These are phyloP conservation scores for Podarcis muralis DNA, from an alignment of 2,113 vertebrate species.

Conservation along the genomic window DNA sequence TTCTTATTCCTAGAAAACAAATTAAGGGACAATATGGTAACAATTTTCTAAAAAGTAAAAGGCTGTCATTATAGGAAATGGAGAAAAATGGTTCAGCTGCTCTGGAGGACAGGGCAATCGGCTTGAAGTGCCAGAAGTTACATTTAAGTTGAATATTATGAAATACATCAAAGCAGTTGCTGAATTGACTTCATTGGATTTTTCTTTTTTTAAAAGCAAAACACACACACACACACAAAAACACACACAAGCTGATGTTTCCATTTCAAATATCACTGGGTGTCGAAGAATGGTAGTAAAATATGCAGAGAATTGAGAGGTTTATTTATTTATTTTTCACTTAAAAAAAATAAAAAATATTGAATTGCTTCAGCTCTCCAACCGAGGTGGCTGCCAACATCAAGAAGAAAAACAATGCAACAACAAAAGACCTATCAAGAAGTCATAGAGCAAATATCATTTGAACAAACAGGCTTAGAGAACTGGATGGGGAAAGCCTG, in stretches of 20 bases:
- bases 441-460: background rate
- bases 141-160: background rate
- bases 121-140: background rate
- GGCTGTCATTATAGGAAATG: constrained; percentile 12
- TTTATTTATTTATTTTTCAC: background rate
- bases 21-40: constrained; percentile 20
- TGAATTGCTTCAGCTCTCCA: too few species aligned
- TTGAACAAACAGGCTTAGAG: background rate
- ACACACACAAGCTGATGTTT: background rate
- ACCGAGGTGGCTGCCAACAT: too few species aligned
- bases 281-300: background rate
- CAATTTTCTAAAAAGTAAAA: constrained; percentile 24
- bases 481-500: background rate
- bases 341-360: too few species aligned
- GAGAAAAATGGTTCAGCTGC: constrained; percentile 14
- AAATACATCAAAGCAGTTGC: background rate
- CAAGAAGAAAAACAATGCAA: background rate
- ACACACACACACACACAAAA: too few species aligned
- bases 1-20: constrained; percentile 9
- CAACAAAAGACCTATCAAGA: background rate
- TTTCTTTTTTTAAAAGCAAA: background rate
- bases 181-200: background rate
- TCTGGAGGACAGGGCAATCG: background rate
- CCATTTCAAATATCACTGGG: background rate
- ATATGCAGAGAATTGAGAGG: background rate